Percentiles rank a stretch among this genome's conserved stretches.
These are phyloP conservation scores for Ceraclea dissimilis DNA, from an alignment of 2,888 invertebrate genomes.

Conservation along the genomic window DNA sequence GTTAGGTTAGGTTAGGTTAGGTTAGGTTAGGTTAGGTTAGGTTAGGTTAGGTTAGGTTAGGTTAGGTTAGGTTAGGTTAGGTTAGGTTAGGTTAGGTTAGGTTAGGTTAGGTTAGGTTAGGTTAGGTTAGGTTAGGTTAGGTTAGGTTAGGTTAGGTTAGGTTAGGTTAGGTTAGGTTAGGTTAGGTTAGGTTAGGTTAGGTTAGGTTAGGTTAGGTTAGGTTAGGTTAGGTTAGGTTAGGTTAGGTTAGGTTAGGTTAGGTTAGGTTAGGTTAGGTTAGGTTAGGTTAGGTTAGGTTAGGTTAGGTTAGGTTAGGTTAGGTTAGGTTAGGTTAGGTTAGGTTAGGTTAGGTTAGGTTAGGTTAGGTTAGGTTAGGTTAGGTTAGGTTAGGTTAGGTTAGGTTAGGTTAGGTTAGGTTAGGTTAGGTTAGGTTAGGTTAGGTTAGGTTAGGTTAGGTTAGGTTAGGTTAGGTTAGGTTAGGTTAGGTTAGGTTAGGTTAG, in stretches of 20 bases:
- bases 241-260: slow-evolving; percentile 3
- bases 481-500: slow-evolving; percentile 3
- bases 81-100: slow-evolving; percentile 3
- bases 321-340: slow-evolving; percentile 3
- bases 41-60: no score
- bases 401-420: slow-evolving; percentile 3
- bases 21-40: no score
- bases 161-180: slow-evolving; percentile 3
- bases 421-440: slow-evolving; percentile 3
- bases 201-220: slow-evolving; percentile 3
- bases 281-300: slow-evolving; percentile 3
- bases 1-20: no score
- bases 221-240: slow-evolving; percentile 3
- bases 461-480: slow-evolving; percentile 3
- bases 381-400: slow-evolving; percentile 3
- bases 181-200: slow-evolving; percentile 3
- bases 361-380: slow-evolving; percentile 3
- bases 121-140: slow-evolving; percentile 3
- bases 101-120: slow-evolving; percentile 3
- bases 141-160: slow-evolving; percentile 3
- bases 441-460: slow-evolving; percentile 3
- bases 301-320: slow-evolving; percentile 3
- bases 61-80: not conserved
- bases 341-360: slow-evolving; percentile 3
- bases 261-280: slow-evolving; percentile 3